Percentiles rank a stretch among this genome's conserved stretches.
Evolutionary conservation across 2,888 invertebrate genomes (phyloP).

Genomic region (Lasiommata megera): DNA sequence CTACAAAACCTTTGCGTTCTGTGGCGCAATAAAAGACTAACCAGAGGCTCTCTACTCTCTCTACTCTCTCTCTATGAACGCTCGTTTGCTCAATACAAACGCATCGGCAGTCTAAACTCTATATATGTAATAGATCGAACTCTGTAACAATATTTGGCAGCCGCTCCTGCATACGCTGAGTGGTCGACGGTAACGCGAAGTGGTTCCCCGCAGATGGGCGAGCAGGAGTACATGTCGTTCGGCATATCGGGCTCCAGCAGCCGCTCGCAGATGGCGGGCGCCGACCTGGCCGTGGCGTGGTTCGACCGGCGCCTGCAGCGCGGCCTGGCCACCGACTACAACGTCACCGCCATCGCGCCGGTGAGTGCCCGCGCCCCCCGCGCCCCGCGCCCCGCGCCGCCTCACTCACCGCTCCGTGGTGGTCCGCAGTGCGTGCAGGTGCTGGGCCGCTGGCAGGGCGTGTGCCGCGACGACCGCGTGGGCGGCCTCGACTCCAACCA

Average conservation of each 20-base stretch:
- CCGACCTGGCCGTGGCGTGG: conserved; percentile 90
- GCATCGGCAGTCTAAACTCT: no score
- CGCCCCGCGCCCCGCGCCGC: no score
- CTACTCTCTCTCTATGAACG: no score
- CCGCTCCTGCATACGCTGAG: no score
- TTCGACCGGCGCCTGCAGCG: conserved; percentile 83
- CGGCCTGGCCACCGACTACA: conserved; percentile 91
- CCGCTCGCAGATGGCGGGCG: conserved; percentile 90
- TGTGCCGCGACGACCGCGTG: conserved; percentile 91
- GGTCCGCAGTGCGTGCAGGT: conserved; percentile 88
- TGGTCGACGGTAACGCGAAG: no score
- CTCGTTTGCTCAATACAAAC: no score
- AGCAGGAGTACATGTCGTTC: conserved; percentile 93
- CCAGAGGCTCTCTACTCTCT: no score
- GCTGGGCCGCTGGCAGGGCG: conserved; percentile 91
- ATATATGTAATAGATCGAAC: no score
- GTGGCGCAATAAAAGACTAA: no score
- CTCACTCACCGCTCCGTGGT: background rate
- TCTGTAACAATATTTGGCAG: no score
- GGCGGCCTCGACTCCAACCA: conserved; percentile 92
- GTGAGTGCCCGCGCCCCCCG: conserved; percentile 71
- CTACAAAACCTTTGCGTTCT: no score
- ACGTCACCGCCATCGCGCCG: conserved; percentile 90
- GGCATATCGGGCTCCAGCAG: conserved; percentile 89
- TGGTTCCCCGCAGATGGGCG: conserved; percentile 73